These are phyloP conservation scores for Heliconius ethilla DNA, from an alignment of 2,888 invertebrate genomes.

Conservation along the genomic window DNA sequence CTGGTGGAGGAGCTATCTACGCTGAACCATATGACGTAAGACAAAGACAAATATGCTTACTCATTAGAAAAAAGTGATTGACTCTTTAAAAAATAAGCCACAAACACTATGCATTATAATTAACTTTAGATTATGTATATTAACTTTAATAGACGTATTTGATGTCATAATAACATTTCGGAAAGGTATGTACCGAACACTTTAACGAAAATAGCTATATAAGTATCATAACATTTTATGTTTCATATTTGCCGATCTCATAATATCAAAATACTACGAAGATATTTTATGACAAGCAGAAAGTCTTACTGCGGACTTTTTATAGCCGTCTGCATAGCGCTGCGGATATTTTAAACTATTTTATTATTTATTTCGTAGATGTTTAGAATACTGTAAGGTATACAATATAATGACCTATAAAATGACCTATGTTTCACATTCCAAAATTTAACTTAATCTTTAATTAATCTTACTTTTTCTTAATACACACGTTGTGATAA, in stretches of 20 bases:
- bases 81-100: too few relatives aligned
- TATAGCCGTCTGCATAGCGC: conserved; percentile 27
- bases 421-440: background rate
- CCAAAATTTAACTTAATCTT: background rate
- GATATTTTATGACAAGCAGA: conserved; percentile 40
- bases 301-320: conserved; percentile 32
- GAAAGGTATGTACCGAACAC: background rate
- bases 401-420: background rate
- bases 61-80: too few relatives aligned
- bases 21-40: too few relatives aligned
- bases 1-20: too few relatives aligned
- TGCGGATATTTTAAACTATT: conserved; percentile 26
- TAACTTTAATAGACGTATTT: background rate
- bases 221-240: conserved; percentile 65
- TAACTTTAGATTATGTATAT: too few relatives aligned
- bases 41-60: too few relatives aligned
- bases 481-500: background rate
- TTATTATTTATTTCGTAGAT: conserved; percentile 23
- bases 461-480: background rate
- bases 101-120: too few relatives aligned
- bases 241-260: conserved; percentile 45
- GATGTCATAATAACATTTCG: background rate
- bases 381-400: background rate
- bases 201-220: conserved; percentile 22
- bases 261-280: conserved; percentile 33